Percentiles rank a stretch among this genome's conserved stretches.
Conservation (phyloP, 2,113 vertebrate species). For the Caracal caracal region DNA sequence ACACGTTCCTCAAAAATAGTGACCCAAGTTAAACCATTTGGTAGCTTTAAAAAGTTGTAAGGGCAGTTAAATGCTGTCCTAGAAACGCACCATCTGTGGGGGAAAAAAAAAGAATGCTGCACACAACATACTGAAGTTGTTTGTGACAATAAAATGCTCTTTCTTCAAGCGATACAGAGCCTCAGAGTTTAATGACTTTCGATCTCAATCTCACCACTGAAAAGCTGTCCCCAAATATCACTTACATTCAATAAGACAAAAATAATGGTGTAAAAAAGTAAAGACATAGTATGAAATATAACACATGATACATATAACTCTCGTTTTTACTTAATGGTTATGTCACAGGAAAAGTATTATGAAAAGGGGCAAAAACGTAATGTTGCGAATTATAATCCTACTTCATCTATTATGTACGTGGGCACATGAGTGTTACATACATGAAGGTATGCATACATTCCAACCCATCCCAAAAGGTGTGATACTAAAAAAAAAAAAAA, state of each 20-base stretch:
- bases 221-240: not conserved
- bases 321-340: not conserved
- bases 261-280: not conserved
- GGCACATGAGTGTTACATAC: fast-evolving
- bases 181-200: not conserved
- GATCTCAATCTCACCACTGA: not conserved
- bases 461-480: not conserved
- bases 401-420: not conserved
- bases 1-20: not conserved
- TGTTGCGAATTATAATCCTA: not conserved
- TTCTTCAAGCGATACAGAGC: not conserved
- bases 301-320: not conserved
- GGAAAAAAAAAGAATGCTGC: not conserved
- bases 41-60: not conserved
- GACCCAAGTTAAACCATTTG: not conserved
- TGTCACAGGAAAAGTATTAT: not conserved
- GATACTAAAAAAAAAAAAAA: not conserved
- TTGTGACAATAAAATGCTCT: not conserved
- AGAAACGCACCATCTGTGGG: not conserved
- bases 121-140: not conserved
- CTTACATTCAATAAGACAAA: not conserved
- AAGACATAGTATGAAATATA: not conserved
- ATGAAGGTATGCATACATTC: not conserved
- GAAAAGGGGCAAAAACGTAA: not conserved
- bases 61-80: not conserved